Evolutionary conservation across 2,888 invertebrate genomes (phyloP).

Genomic region (Drosophila macrospina): DNA sequence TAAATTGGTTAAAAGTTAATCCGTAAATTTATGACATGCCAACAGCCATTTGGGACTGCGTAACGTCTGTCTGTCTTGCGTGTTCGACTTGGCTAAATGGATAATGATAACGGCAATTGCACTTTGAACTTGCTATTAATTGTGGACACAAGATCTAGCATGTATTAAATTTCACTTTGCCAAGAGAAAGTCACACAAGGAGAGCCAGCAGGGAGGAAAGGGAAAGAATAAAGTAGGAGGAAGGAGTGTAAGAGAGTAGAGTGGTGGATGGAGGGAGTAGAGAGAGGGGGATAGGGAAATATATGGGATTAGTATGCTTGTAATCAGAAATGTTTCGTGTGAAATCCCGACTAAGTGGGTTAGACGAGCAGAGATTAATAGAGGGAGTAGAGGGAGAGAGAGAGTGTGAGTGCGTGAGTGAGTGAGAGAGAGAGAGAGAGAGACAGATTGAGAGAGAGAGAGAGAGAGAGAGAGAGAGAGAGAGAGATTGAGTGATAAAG

Average conservation of each 20-base stretch:
- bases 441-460: no score
- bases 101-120: conserved; percentile 73
- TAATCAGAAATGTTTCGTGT: neutral
- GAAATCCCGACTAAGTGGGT: neutral
- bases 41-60: conserved; percentile 72
- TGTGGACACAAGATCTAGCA: conserved; percentile 33
- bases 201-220: no score
- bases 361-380: no score
- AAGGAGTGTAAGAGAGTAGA: no score
- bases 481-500: no score
- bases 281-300: no score
- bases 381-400: neutral
- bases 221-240: neutral
- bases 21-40: conserved; percentile 79
- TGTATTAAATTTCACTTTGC: conserved; percentile 35
- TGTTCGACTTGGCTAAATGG: conserved; percentile 69
- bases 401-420: neutral
- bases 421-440: no score
- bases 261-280: no score
- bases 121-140: conserved; percentile 74
- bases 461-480: no score
- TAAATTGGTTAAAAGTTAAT: conserved; percentile 81
- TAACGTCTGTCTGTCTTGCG: conserved; percentile 50
- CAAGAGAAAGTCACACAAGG: neutral
- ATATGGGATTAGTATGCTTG: neutral